Evolutionary conservation across 2,888 invertebrate species (phyloP).

Genomic region (Patella caerulea): DNA sequence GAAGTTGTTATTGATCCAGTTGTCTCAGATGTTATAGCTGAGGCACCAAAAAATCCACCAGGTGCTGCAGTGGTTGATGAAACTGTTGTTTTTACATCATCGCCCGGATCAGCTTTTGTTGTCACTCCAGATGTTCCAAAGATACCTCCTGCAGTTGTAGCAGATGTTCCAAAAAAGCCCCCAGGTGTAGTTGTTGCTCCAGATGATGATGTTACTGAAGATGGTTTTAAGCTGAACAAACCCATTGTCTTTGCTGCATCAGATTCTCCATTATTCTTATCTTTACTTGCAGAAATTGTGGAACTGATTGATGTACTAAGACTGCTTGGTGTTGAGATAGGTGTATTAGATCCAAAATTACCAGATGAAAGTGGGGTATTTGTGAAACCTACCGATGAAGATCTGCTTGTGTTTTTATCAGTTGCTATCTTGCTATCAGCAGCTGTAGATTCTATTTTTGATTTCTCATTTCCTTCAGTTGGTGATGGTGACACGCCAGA

Average conservation of each 20-base stretch:
- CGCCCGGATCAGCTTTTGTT: constrained; percentile 11
- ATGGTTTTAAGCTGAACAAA: no score
- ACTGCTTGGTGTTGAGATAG: no score
- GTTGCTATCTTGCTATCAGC: not conserved
- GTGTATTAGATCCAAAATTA: not conserved
- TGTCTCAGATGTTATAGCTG: constrained; percentile 22
- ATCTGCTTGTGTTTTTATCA: not conserved
- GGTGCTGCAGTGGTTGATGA: not conserved
- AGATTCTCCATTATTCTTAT: no score
- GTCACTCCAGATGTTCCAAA: constrained; percentile 23
- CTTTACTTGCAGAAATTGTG: constrained; percentile 14
- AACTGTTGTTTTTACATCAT: constrained; percentile 18
- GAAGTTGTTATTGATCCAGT: constrained; percentile 13
- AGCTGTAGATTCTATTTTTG: not conserved
- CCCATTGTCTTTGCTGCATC: no score
- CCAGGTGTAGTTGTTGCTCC: constrained; percentile 18
- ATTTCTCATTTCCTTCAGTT: no score
- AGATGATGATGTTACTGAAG: constrained; percentile 14
- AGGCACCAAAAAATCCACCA: constrained; percentile 12
- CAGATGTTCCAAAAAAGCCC: constrained; percentile 2
- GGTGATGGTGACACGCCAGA: not conserved
- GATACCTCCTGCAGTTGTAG: constrained; percentile 15
- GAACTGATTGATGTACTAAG: constrained; percentile 15
- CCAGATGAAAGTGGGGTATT: constrained; percentile 12
- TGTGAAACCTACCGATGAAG: constrained; percentile 16